Conservation (phyloP, 2,888 invertebrate species). For the Alviniconcha strummeri region DNA sequence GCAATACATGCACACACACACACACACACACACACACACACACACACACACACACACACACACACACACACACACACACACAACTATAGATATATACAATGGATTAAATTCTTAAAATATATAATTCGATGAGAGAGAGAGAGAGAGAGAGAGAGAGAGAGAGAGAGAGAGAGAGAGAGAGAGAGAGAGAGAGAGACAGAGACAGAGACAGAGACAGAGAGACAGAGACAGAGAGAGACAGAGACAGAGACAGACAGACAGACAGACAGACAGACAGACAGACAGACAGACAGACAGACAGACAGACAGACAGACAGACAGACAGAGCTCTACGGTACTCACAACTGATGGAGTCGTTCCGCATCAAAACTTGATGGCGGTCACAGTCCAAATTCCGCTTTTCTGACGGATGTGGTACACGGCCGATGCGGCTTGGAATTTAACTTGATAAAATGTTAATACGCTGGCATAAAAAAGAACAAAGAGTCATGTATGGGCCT, state of each 20-base stretch:
- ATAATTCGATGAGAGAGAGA: conserved; percentile 6
- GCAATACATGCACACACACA: too few species aligned
- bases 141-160: conserved; percentile 2
- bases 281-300: too few species aligned
- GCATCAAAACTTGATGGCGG: too few species aligned
- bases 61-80: background rate
- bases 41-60: background rate
- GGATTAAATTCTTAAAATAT: too few species aligned
- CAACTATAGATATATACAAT: background rate
- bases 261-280: background rate
- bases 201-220: background rate
- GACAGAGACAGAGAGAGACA: background rate
- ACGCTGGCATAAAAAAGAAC: too few species aligned
- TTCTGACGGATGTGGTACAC: too few species aligned
- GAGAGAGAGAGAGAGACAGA: background rate
- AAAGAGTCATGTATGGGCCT: too few species aligned
- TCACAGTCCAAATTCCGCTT: too few species aligned
- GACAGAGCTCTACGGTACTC: background rate
- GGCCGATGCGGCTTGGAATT: too few species aligned
- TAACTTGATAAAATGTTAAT: too few species aligned
- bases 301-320: conserved; percentile 6
- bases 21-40: background rate
- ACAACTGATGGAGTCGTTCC: too few species aligned
- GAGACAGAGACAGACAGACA: background rate
- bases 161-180: background rate